A percentile compares a stretch with the other conserved stretches of the same genome.
These are phyloP conservation scores for Platerodrilus igneus DNA, from an alignment of 2,888 invertebrate species.

Conservation along the genomic window DNA sequence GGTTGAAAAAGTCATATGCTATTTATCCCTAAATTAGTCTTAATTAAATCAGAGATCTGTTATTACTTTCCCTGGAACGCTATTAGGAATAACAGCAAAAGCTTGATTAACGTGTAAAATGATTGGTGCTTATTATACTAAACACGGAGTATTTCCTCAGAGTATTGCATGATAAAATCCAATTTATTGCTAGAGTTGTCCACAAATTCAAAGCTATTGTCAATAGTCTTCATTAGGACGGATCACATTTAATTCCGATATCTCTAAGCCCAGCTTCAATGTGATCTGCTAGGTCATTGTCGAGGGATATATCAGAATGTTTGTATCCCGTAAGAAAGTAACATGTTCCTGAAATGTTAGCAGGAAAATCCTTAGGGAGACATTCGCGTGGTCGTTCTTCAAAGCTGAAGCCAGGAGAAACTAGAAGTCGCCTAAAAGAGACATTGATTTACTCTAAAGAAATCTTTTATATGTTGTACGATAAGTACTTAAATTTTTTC, in stretches of 20 bases:
- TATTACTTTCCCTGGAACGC: no score
- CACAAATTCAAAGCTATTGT: constrained; percentile 8
- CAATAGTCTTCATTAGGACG: constrained; percentile 25
- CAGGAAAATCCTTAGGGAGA: constrained; percentile 80
- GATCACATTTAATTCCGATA: constrained; percentile 52
- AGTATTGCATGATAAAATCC: no score
- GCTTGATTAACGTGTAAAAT: no score
- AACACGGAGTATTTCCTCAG: no score
- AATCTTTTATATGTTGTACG: constrained; percentile 11
- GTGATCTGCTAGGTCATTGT: constrained; percentile 60
- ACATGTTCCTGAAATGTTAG: constrained; percentile 74
- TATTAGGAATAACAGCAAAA: no score
- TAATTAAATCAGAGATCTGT: no score
- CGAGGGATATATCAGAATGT: constrained; percentile 62
- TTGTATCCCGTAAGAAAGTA: constrained; percentile 79
- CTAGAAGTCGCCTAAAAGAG: constrained; percentile 63
- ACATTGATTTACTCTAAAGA: constrained; percentile 10
- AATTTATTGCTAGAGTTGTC: constrained; percentile 17
- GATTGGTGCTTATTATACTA: no score
- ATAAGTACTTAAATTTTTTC: no score
- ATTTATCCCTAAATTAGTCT: no score
- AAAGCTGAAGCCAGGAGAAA: constrained; percentile 72
- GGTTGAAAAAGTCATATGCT: no score
- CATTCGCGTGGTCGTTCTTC: constrained; percentile 70
- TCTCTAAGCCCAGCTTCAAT: constrained; percentile 63